These are phyloP conservation scores for Myxocyprinus asiaticus DNA, from an alignment of 2,113 vertebrate genomes.

Conservation along the genomic window DNA sequence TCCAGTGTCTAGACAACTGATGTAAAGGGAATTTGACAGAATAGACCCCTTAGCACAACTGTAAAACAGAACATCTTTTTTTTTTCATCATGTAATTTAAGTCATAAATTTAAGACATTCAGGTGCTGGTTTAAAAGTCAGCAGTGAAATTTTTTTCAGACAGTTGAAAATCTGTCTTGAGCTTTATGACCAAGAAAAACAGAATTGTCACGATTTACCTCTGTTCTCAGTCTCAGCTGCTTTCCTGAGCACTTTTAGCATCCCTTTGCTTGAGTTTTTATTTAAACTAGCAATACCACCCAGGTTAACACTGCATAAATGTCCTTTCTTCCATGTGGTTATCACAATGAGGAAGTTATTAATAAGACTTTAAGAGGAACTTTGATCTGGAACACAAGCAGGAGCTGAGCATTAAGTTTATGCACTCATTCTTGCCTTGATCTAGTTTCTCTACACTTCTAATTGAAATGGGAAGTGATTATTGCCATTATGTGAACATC, in stretches of 20 bases:
- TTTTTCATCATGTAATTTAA: neutral
- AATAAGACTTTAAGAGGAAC: neutral
- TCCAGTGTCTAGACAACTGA: neutral
- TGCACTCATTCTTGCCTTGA: neutral
- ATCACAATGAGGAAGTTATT: neutral
- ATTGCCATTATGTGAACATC: neutral
- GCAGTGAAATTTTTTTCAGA: neutral
- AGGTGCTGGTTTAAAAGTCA: neutral
- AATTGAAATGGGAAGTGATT: neutral
- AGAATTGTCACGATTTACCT: neutral
- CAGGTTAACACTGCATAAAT: neutral
- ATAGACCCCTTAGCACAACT: neutral
- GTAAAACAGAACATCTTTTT: neutral
- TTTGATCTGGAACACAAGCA: too few species aligned
- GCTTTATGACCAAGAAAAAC: neutral
- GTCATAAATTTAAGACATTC: slow-evolving; percentile 15
- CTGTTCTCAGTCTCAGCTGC: neutral
- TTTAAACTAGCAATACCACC: neutral
- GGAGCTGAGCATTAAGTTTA: neutral
- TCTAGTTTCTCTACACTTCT: neutral
- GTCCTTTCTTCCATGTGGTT: neutral
- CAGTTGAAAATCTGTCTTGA: slow-evolving; percentile 8
- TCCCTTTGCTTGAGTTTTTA: neutral
- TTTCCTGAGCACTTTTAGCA: neutral
- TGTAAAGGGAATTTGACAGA: neutral